Evolutionary conservation across 2,113 vertebrate species (phyloP).

Genomic region (Chloebia gouldiae): DNA sequence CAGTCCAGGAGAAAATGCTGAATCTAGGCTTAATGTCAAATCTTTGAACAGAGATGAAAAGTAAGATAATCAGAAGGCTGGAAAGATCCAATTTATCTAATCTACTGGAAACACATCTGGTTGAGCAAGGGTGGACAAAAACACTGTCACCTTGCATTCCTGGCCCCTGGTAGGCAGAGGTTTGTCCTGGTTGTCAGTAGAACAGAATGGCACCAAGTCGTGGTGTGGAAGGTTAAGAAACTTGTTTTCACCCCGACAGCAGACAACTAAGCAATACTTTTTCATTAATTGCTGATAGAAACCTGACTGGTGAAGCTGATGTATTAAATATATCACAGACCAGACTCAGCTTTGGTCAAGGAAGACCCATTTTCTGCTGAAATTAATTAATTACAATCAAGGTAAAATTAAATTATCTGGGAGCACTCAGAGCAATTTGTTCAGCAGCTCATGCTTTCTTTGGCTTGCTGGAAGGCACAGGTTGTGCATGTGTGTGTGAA

Average conservation of each 20-base stretch:
- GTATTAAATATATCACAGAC: background rate
- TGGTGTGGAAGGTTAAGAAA: background rate
- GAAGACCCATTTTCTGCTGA: background rate
- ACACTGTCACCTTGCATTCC: background rate
- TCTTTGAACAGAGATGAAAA: background rate
- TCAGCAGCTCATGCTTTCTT: background rate
- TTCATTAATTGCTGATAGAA: background rate
- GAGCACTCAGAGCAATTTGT: background rate
- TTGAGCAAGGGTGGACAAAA: background rate
- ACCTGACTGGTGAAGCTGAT: background rate
- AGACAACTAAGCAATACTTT: background rate
- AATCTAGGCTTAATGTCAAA: background rate
- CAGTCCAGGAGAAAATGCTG: background rate
- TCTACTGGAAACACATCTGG: background rate
- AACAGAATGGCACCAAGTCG: background rate
- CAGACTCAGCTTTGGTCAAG: background rate
- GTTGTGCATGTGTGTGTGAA: background rate
- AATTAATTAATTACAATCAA: background rate
- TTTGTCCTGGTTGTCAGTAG: background rate
- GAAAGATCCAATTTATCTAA: background rate
- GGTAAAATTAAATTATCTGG: background rate
- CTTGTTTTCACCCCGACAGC: background rate
- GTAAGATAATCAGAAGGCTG: background rate
- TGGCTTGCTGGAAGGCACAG: background rate
- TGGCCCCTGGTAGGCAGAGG: background rate